These are phyloP conservation scores for Epinotia ramella DNA, from an alignment of 2,888 invertebrate genomes.

Conservation along the genomic window DNA sequence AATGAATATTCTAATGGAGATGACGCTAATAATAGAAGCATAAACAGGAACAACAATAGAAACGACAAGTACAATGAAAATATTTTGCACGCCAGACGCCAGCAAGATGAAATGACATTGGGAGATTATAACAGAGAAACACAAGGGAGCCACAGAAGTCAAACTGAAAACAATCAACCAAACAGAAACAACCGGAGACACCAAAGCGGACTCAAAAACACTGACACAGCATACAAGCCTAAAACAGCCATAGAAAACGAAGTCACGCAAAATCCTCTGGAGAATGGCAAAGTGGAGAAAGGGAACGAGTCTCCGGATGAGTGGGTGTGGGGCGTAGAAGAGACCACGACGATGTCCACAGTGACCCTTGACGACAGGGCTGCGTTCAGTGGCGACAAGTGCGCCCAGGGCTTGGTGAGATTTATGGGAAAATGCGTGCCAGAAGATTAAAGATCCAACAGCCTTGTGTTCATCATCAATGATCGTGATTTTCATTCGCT, in stretches of 20 bases:
- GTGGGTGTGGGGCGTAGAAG: conserved; percentile 49
- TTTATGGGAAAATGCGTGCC: conserved; percentile 51
- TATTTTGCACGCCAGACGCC: not conserved
- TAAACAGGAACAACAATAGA: conserved; percentile 4
- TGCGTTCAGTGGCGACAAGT: conserved; percentile 53
- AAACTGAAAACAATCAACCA: not conserved
- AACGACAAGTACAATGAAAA: conserved; percentile 9
- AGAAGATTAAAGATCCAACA: conserved; percentile 4
- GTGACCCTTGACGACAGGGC: conserved; percentile 54
- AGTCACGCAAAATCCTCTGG: conserved; percentile 12
- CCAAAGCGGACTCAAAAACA: not conserved
- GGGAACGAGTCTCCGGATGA: conserved; percentile 12
- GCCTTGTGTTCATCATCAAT: too few species aligned
- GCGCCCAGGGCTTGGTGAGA: conserved; percentile 52
- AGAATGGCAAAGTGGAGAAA: not conserved
- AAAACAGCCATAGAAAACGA: conserved; percentile 42
- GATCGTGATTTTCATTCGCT: too few species aligned
- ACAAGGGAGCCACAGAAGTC: not conserved
- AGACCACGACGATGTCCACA: conserved; percentile 39
- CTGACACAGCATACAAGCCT: not conserved
- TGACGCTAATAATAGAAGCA: not conserved
- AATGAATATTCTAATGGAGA: conserved; percentile 26
- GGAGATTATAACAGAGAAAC: conserved; percentile 14
- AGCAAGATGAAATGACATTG: conserved; percentile 7
- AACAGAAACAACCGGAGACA: not conserved